phyloP scores from a whole-genome alignment of 2,797 vertebrate species.

The Xiphophorus birchmanni region DNA sequence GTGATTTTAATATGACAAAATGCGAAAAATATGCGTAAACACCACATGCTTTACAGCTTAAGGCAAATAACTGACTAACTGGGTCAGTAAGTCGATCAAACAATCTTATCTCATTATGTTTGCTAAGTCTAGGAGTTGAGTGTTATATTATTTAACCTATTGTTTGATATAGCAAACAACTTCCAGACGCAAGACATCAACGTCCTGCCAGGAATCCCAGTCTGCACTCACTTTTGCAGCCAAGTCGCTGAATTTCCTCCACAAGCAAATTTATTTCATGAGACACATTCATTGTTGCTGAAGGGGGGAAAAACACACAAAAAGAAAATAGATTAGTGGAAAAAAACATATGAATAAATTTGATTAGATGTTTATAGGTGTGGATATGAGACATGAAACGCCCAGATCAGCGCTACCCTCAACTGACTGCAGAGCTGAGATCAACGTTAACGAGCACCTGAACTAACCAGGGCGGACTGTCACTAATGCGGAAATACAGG shows the following conservation, averaged over 20 bases:
- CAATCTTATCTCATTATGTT: conserved; percentile 4
- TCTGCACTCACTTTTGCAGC: conserved; percentile 86
- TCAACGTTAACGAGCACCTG: conserved; percentile 40
- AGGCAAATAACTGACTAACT: background rate
- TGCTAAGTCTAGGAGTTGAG: background rate
- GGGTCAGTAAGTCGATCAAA: too few species aligned
- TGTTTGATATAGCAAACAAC: background rate
- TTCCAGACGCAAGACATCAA: background rate
- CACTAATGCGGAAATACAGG: conserved; percentile 70
- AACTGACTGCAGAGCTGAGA: background rate
- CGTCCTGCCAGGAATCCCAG: background rate
- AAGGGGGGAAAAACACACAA: conserved; percentile 11
- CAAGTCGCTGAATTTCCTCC: conserved; percentile 92
- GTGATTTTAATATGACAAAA: background rate
- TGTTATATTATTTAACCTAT: background rate
- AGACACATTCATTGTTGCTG: conserved; percentile 88
- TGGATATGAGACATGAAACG: background rate
- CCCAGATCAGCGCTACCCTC: background rate
- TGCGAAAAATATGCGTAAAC: background rate
- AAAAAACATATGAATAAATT: background rate
- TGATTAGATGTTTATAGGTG: background rate
- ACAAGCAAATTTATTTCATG: conserved; percentile 89
- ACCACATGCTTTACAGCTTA: background rate
- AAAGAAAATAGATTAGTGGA: background rate
- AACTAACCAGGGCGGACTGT: conserved; percentile 41